Evolutionary conservation across 2,888 invertebrate species (phyloP).

Genomic region (Colostygia pectinataria): DNA sequence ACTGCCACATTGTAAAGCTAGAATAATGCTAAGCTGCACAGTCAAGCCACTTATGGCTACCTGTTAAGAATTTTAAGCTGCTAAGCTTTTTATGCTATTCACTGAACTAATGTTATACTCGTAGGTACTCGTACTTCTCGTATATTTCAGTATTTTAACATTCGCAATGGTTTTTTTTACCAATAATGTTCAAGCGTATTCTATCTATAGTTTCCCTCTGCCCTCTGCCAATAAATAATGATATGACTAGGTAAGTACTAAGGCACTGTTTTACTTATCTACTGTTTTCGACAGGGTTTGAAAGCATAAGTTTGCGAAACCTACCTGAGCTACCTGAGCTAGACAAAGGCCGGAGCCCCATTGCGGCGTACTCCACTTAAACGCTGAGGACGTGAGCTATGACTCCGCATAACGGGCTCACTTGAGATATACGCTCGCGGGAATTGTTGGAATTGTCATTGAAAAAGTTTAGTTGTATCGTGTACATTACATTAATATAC

Average conservation of each 20-base stretch:
- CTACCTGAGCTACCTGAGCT: slow-evolving; percentile 20
- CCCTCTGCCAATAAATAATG: no score
- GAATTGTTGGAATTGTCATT: slow-evolving; percentile 11
- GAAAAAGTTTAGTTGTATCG: slow-evolving; percentile 7
- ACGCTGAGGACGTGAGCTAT: slow-evolving; percentile 31
- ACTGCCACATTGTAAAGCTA: slow-evolving; percentile 29
- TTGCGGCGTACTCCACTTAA: slow-evolving; percentile 33
- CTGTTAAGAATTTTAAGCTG: slow-evolving; percentile 28
- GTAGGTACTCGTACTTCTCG: slow-evolving; percentile 1
- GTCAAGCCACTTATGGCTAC: slow-evolving; percentile 23
- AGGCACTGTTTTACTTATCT: no score
- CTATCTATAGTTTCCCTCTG: no score
- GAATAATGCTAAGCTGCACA: slow-evolving; percentile 33
- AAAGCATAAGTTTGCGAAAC: slow-evolving; percentile 27
- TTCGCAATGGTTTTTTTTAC: no score
- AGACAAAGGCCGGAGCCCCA: slow-evolving; percentile 29
- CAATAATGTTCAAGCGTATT: no score
- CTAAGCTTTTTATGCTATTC: slow-evolving; percentile 20
- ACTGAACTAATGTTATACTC: slow-evolving; percentile 6
- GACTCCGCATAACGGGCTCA: slow-evolving; percentile 16
- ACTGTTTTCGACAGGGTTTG: slow-evolving; percentile 1
- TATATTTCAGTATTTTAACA: slow-evolving; percentile 6
- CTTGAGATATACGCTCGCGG: slow-evolving; percentile 5
- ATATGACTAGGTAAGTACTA: no score
- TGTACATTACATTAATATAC: no score